These are phyloP conservation scores for Gadus chalcogrammus DNA, from an alignment of 2,113 vertebrate genomes.

Conservation along the genomic window DNA sequence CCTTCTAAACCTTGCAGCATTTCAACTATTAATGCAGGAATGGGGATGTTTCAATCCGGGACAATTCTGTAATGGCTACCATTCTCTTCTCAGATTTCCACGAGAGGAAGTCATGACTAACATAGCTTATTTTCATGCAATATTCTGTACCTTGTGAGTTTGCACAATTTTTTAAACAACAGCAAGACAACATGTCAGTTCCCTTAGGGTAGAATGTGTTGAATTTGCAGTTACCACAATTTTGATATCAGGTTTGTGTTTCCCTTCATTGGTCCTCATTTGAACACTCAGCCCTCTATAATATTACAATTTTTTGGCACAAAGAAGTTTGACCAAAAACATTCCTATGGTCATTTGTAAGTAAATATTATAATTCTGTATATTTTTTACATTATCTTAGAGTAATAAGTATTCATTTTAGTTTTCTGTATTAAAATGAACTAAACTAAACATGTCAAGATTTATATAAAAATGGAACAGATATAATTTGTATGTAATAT, in stretches of 20 bases:
- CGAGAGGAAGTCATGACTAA: background rate
- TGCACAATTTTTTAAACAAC: background rate
- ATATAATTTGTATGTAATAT: no score
- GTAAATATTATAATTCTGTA: conserved; percentile 11
- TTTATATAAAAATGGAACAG: no score
- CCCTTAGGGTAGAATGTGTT: background rate
- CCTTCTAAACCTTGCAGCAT: no score
- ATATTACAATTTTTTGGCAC: conserved; percentile 50
- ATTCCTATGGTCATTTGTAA: conserved; percentile 41
- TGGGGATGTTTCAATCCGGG: background rate
- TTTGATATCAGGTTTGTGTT: no score
- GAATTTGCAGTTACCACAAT: background rate
- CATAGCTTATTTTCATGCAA: background rate
- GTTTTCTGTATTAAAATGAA: background rate
- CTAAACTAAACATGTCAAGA: no score
- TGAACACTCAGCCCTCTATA: conserved; percentile 38
- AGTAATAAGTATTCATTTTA: background rate
- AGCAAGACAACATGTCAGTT: background rate
- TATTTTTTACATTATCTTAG: conserved; percentile 17
- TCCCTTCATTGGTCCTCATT: conserved; percentile 27
- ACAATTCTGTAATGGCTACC: conserved; percentile 23
- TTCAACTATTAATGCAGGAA: no score
- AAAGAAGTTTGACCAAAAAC: conserved; percentile 38
- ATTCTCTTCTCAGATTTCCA: background rate
- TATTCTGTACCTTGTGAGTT: background rate